phyloP scores from a whole-genome alignment of 2,797 vertebrate species.

The Sebastes diaconus region DNA sequence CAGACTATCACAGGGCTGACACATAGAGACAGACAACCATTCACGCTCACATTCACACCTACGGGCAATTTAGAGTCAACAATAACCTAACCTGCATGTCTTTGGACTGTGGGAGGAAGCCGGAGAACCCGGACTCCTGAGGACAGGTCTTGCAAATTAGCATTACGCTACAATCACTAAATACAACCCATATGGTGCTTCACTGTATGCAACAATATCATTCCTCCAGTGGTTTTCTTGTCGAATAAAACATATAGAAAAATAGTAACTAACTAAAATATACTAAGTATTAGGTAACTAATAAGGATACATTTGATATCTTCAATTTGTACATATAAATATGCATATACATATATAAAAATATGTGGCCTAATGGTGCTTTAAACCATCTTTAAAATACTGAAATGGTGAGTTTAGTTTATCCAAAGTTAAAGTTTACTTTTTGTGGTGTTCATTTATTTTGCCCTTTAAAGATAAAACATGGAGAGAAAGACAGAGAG shows the following conservation, averaged over 20 bases:
- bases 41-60: too few species aligned
- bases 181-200: background rate
- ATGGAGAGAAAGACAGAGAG: background rate
- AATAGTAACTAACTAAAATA: too few species aligned
- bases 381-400: background rate
- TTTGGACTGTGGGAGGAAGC: too few species aligned
- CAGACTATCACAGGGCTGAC: too few species aligned
- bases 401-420: background rate
- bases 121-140: too few species aligned
- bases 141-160: too few species aligned
- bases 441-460: background rate
- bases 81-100: too few species aligned
- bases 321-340: background rate
- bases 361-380: background rate
- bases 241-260: too few species aligned
- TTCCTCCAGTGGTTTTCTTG: too few species aligned
- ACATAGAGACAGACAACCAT: too few species aligned
- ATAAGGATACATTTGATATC: background rate
- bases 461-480: constrained; percentile 32
- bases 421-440: background rate
- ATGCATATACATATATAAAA: background rate
- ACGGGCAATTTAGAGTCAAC: too few species aligned
- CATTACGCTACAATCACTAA: too few species aligned
- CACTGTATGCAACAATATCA: background rate
- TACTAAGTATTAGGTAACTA: background rate